Percentiles rank a stretch among this genome's conserved stretches.
Evolutionary conservation across 2,888 invertebrate species (phyloP).

Genomic region (Gibbula magus): DNA sequence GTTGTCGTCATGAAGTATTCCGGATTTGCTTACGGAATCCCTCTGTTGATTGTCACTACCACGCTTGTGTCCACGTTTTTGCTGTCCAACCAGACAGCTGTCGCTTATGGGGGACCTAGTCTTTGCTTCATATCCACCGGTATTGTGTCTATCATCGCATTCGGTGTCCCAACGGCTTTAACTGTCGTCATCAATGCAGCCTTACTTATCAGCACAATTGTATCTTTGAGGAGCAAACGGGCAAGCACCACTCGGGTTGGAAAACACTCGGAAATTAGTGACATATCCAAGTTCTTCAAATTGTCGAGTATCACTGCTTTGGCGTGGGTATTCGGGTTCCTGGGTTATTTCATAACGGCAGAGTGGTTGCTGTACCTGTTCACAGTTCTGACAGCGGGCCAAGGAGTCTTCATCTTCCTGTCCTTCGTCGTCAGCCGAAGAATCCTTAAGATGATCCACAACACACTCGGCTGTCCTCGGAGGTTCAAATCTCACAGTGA

Average conservation of each 20-base stretch:
- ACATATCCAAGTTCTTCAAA: not conserved
- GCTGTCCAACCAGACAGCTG: not conserved
- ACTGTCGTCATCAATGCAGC: not conserved
- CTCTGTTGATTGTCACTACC: not conserved
- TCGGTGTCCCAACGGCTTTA: not conserved
- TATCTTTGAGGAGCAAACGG: not conserved
- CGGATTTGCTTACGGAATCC: not conserved
- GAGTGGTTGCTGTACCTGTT: not conserved
- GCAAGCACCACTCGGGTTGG: not conserved
- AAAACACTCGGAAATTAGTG: not conserved
- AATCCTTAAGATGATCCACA: not conserved
- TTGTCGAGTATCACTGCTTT: not conserved
- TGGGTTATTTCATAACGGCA: not conserved
- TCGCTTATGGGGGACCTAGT: not conserved
- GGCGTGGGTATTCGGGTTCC: slow-evolving; percentile 10
- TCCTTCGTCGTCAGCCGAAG: not conserved
- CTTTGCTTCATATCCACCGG: not conserved
- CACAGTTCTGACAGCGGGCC: not conserved
- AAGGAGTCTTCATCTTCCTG: slow-evolving; percentile 4
- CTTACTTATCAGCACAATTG: not conserved
- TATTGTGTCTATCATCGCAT: not conserved
- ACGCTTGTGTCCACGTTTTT: not conserved
- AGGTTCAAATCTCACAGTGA: no score
- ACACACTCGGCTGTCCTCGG: not conserved
- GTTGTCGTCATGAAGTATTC: not conserved